Evolutionary conservation across 92 coral and sea anemone genomes (phyloP).

Genomic region (Porites cylindrica): DNA sequence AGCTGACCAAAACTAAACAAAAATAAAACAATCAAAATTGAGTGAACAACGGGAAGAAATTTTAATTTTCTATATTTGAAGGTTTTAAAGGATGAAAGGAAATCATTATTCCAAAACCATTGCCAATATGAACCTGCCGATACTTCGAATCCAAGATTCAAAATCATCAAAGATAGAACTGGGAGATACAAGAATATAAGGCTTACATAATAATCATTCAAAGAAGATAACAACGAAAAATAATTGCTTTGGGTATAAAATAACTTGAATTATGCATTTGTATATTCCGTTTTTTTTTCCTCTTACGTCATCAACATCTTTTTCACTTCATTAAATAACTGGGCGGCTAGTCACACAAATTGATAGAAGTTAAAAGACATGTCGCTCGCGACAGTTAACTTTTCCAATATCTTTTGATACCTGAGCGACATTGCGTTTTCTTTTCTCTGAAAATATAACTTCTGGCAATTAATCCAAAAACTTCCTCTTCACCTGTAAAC

Average conservation of each 20-base stretch:
- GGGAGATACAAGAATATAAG: neutral
- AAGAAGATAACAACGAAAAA: slow-evolving; percentile 20
- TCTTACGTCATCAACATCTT: neutral
- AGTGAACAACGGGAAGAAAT: neutral
- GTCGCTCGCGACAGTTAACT: neutral
- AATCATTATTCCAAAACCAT: no score
- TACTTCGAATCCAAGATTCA: neutral
- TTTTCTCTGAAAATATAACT: slow-evolving; percentile 3
- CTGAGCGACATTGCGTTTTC: neutral
- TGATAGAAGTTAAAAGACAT: slow-evolving; percentile 4
- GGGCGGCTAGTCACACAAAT: neutral
- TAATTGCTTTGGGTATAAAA: neutral
- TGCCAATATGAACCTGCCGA: neutral
- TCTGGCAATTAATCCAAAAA: neutral
- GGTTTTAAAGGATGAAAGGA: neutral
- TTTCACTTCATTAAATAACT: neutral
- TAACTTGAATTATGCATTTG: neutral
- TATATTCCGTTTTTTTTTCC: neutral
- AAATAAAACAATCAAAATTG: neutral
- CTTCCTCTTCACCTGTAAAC: slow-evolving; percentile 32
- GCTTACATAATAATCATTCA: slow-evolving; percentile 3
- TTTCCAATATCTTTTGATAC: neutral
- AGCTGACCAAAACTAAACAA: slow-evolving; percentile 26
- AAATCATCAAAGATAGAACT: slow-evolving; percentile 20
- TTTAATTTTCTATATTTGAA: no score